Conservation (phyloP, 2,888 invertebrate species). For the Chrysolina americana region DNA sequence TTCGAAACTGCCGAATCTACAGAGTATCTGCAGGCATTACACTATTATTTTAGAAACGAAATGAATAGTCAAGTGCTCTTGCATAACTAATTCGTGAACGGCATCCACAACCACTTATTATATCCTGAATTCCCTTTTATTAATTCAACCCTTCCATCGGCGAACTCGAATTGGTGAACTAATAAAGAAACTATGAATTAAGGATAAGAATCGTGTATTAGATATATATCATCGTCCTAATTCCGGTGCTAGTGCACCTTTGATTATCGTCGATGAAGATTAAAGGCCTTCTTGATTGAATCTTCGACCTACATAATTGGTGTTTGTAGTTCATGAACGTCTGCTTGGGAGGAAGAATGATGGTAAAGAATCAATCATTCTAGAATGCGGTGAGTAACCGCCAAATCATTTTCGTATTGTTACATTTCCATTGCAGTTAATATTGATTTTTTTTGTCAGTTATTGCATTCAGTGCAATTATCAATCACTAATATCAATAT, state of each 20-base stretch:
- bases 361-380: too few species aligned
- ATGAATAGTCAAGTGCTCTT: not conserved
- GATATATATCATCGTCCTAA: constrained; percentile 5
- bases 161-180: not conserved
- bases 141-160: not conserved
- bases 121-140: not conserved
- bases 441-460: too few species aligned
- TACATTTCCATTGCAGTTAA: too few species aligned
- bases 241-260: constrained; percentile 1
- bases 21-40: not conserved
- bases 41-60: not conserved
- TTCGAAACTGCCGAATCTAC: too few species aligned
- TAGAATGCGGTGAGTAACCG: too few species aligned
- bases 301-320: constrained; percentile 14
- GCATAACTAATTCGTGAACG: constrained; percentile 4
- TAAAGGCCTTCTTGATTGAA: not conserved
- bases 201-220: constrained; percentile 18
- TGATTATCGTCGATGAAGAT: constrained; percentile 16
- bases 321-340: not conserved
- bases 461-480: too few species aligned
- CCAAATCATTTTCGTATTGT: too few species aligned
- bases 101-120: constrained; percentile 4
- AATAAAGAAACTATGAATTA: constrained; percentile 21
- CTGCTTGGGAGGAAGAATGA: too few species aligned
- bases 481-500: too few species aligned